Evolutionary conservation across 2,888 invertebrate genomes (phyloP), one percentile per base, ranked within the genome.

Genomic region (Aproaerema taeniolella): DNA sequence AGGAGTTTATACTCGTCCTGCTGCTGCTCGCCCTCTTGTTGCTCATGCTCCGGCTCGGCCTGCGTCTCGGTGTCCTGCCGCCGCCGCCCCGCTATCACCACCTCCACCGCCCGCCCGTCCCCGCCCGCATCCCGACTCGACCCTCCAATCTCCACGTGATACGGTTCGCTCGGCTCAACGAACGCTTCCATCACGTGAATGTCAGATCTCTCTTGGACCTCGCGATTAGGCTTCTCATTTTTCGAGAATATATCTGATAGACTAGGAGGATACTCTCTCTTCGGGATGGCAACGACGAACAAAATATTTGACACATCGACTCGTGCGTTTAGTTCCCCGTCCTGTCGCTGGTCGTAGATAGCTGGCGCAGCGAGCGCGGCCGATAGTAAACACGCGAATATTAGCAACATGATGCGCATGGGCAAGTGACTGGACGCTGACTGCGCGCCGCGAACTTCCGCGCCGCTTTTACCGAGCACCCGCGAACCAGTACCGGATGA

Each of bases 251-350:
- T 50, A 41, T 52, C 55, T 28, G 74, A 50, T 2, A 60, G 63
- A 13, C 57, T 33, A 1, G 71, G 46, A 6, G 53, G 35, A 0
- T 58, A 47, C 43, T 69, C 34, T 43, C 76, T 78, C 31, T 68
- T 60, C 2, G 89, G 89, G 13, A 91, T 75, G 0, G 91, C 89
- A n/a, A 93, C 67, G 15, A 95, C 68, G 36, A 95, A 74, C 47
- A 94, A 81, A 47, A 94, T 89, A 60, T 95, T 94, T 49, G 93
- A 91, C 7, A 95, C 74, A 64, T 93, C 92, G 0, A 93, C 92
- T 36, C 91, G 88, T 8, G 93, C 88, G 69, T 95, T 94, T 46
- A 88, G 66, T 2, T 91, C 89, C n/a, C 95, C 94, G 41, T 93
- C 91, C 67, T 95, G 94, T 0, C 93, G 88, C 61, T 94, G 93